Conservation (phyloP, 2,888 invertebrate genomes). For the Pasiphila rectangulata region DNA sequence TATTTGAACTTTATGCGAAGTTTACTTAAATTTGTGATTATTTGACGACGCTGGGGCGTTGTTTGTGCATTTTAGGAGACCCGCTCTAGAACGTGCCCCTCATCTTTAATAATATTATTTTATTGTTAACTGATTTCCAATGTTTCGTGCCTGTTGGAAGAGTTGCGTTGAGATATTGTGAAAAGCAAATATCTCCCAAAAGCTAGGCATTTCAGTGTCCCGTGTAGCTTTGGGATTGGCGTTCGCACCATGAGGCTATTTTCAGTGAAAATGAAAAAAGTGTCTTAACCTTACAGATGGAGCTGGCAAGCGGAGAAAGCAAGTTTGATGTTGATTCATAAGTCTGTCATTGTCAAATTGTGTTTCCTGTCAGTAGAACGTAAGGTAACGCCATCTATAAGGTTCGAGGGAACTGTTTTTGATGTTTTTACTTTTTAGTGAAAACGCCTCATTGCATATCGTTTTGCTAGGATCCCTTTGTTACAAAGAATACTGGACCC, state of each 20-base stretch:
- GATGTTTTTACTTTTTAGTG: neutral
- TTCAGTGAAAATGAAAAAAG: no score
- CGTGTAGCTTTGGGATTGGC: slow-evolving; percentile 1
- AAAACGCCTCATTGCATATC: neutral
- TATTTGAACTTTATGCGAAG: slow-evolving; percentile 59
- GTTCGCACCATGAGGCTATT: no score
- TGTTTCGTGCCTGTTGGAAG: slow-evolving; percentile 5
- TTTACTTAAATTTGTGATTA: slow-evolving; percentile 65
- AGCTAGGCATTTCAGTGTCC: neutral
- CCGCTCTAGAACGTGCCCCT: slow-evolving; percentile 39
- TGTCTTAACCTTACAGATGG: no score
- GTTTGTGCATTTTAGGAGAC: slow-evolving; percentile 38
- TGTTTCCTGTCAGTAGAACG: no score
- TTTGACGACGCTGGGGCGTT: slow-evolving; percentile 34
- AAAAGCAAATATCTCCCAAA: neutral
- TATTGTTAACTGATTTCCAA: slow-evolving; percentile 9
- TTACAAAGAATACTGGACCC: neutral
- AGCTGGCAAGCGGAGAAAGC: no score
- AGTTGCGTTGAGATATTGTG: slow-evolving; percentile 11
- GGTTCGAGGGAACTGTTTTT: no score
- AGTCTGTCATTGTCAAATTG: no score
- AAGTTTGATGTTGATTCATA: no score
- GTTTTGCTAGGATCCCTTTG: neutral
- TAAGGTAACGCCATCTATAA: no score
- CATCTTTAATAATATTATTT: slow-evolving; percentile 12